Conservation (phyloP, 2,888 invertebrate genomes). For the Trypoxylon attenuatum region DNA sequence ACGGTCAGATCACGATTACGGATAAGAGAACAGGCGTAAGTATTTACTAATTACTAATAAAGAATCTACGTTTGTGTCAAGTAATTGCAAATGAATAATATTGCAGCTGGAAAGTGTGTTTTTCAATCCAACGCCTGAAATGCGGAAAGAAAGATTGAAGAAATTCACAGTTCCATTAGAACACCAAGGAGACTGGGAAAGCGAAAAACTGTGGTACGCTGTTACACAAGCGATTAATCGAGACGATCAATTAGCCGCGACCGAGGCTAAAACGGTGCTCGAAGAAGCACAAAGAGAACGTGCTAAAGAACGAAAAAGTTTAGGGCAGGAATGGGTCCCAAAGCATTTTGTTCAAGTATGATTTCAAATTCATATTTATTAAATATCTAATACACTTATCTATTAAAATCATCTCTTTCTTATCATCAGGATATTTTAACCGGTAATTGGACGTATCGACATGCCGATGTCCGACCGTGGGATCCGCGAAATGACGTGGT, state of each 20-base stretch:
- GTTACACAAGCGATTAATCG: conserved; percentile 89
- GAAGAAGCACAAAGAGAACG: conserved; percentile 90
- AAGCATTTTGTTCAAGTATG: conserved; percentile 82
- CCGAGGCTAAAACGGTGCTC: conserved; percentile 91
- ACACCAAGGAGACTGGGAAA: conserved; percentile 87
- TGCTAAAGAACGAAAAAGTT: conserved; percentile 82
- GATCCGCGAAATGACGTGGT: conserved; percentile 88
- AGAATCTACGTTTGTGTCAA: not conserved
- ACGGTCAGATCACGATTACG: conserved; percentile 88
- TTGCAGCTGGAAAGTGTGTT: conserved; percentile 80
- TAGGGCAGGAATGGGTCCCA: conserved; percentile 83
- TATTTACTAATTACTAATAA: conserved; percentile 21
- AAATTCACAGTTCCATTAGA: conserved; percentile 87
- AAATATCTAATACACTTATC: not conserved
- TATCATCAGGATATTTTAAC: conserved; percentile 72
- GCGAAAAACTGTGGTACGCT: conserved; percentile 89
- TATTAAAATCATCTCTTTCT: not conserved
- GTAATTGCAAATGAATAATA: not conserved
- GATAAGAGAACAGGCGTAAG: conserved; percentile 86
- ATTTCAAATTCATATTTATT: not conserved
- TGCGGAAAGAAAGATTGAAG: conserved; percentile 83
- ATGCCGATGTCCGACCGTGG: conserved; percentile 91
- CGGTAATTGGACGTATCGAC: conserved; percentile 84
- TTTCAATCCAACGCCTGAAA: conserved; percentile 83
- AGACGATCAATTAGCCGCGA: conserved; percentile 90